Conservation (phyloP, 1,140 invertebrate species). For the Monomorium pharaonis region DNA sequence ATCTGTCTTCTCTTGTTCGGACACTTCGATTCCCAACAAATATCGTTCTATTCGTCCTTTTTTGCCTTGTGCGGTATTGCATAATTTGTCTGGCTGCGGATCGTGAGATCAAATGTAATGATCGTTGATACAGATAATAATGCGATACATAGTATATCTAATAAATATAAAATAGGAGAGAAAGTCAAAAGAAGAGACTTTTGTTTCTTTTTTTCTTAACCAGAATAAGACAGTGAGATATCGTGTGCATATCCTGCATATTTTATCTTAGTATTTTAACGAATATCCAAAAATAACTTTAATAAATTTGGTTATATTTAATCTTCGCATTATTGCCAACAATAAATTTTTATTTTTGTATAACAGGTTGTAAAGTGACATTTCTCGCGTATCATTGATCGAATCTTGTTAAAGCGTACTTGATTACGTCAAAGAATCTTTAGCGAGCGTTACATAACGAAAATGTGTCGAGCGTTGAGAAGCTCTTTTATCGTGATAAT, state of each 20-base stretch:
- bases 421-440: not conserved
- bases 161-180: not conserved
- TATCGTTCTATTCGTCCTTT: not conserved
- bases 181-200: not conserved
- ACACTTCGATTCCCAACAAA: conserved; percentile 50
- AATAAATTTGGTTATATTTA: no score
- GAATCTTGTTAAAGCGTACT: not conserved
- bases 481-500: not conserved
- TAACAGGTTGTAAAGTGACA: conserved; percentile 8
- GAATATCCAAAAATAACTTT: not conserved
- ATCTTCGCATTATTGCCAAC: no score
- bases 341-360: conserved; percentile 13
- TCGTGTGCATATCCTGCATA: not conserved
- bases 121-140: conserved; percentile 2
- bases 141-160: not conserved
- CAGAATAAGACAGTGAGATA: not conserved
- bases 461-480: not conserved
- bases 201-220: not conserved
- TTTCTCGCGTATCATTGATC: not conserved
- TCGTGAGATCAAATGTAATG: not conserved
- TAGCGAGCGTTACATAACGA: not conserved
- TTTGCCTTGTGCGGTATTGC: not conserved
- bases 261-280: not conserved
- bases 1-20: conserved; percentile 57
- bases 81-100: conserved; percentile 3